A percentile compares a stretch with the other conserved stretches of the same genome.
Evolutionary conservation across 2,888 invertebrate genomes (phyloP).

Genomic region (Meteorus colon): DNA sequence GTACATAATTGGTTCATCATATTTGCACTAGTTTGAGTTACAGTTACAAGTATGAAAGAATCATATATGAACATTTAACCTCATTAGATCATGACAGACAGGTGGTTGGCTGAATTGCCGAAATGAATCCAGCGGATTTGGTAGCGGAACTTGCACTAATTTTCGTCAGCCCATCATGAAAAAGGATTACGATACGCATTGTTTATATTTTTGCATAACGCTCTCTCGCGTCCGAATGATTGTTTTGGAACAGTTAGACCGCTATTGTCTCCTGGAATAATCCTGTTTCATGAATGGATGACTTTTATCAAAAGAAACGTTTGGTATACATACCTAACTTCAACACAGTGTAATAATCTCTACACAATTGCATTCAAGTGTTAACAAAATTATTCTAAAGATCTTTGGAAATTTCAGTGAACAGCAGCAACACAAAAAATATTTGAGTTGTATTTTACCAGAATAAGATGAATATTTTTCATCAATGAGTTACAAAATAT

Average conservation of each 20-base stretch:
- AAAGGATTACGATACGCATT: conserved; percentile 62
- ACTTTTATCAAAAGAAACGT: conserved; percentile 20
- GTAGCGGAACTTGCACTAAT: conserved; percentile 58
- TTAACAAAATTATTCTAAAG: no score
- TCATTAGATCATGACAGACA: conserved; percentile 26
- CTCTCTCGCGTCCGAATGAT: conserved; percentile 32
- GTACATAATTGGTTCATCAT: no score
- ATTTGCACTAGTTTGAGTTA: no score
- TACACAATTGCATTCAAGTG: background rate
- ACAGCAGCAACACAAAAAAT: no score
- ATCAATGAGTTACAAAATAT: no score
- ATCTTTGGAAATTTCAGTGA: no score
- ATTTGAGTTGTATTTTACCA: no score
- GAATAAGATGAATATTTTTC: no score
- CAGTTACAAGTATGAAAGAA: no score
- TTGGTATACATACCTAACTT: background rate
- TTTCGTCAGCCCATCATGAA: conserved; percentile 61
- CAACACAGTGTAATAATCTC: background rate
- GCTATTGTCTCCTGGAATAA: conserved; percentile 27
- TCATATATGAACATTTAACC: background rate
- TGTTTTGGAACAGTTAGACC: conserved; percentile 23
- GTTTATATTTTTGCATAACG: conserved; percentile 55
- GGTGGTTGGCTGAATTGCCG: conserved; percentile 41
- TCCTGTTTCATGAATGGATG: conserved; percentile 35
- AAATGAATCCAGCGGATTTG: conserved; percentile 63